These are phyloP conservation scores for Enhydra lutris DNA, from an alignment of 2,113 vertebrate species.

Conservation along the genomic window DNA sequence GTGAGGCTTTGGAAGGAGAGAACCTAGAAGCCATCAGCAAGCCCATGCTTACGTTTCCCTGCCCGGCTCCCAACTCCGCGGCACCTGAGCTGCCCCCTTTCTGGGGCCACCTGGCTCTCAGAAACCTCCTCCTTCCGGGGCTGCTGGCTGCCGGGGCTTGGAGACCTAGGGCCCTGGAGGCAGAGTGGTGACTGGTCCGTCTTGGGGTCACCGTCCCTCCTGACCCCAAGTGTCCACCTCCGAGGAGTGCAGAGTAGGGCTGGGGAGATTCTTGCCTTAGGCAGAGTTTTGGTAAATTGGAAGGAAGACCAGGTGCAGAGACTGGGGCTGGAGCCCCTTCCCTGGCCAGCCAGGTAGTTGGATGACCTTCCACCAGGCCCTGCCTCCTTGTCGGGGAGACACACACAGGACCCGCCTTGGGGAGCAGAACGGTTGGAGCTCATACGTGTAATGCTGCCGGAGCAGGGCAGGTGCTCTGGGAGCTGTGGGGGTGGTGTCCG, in stretches of 20 bases:
- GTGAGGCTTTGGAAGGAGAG: background rate
- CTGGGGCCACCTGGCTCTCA: background rate
- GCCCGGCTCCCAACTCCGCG: too few species aligned
- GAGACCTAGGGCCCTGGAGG: background rate
- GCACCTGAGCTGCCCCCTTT: background rate
- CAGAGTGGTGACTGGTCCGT: background rate
- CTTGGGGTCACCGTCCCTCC: background rate
- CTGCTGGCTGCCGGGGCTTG: background rate
- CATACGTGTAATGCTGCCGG: background rate
- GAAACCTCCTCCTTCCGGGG: background rate
- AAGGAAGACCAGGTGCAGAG: background rate
- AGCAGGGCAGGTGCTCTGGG: background rate
- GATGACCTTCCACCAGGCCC: background rate
- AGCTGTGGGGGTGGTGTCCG: background rate
- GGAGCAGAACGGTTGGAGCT: background rate
- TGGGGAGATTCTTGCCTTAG: background rate
- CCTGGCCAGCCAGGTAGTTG: background rate
- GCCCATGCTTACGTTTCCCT: fast-evolving
- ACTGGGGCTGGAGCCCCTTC: background rate
- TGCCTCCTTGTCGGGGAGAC: background rate
- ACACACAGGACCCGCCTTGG: background rate
- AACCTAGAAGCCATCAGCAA: background rate
- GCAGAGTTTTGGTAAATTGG: background rate
- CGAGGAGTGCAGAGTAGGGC: background rate
- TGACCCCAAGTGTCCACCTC: background rate